These are phyloP conservation scores for Clarias fuscus DNA, from an alignment of 2,797 vertebrate genomes.

Conservation along the genomic window DNA sequence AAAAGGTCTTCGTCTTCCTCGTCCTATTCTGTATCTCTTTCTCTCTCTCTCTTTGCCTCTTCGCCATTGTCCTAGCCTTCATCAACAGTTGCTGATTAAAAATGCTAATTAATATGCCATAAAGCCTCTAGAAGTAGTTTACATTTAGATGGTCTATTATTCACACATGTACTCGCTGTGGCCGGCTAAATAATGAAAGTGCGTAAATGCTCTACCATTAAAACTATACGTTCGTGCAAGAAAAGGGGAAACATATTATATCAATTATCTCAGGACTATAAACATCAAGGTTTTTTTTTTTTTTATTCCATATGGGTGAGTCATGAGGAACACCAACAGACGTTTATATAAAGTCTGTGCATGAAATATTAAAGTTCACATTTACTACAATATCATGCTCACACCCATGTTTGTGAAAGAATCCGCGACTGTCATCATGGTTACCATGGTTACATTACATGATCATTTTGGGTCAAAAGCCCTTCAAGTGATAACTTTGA, in stretches of 20 bases:
- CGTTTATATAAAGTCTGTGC: not conserved
- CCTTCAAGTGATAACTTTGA: slow-evolving; percentile 33
- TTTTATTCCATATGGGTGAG: slow-evolving; percentile 6
- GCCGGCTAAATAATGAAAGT: slow-evolving; percentile 68
- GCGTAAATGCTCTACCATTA: slow-evolving; percentile 66
- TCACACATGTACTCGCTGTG: slow-evolving; percentile 80
- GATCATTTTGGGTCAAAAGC: slow-evolving; percentile 50
- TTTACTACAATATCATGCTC: slow-evolving; percentile 1
- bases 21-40: slow-evolving; percentile 18
- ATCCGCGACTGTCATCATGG: slow-evolving; percentile 43
- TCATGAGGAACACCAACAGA: slow-evolving; percentile 16
- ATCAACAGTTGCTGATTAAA: slow-evolving; percentile 86
- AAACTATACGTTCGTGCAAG: slow-evolving; percentile 30
- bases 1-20: slow-evolving; percentile 3
- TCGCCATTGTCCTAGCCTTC: slow-evolving; percentile 78
- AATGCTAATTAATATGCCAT: slow-evolving; percentile 89
- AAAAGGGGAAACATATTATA: slow-evolving; percentile 34
- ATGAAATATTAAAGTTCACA: slow-evolving; percentile 16
- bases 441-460: slow-evolving; percentile 40
- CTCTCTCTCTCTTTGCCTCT: slow-evolving; percentile 56
- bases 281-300: slow-evolving; percentile 1
- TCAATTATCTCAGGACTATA: slow-evolving; percentile 31
- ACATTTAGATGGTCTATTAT: slow-evolving; percentile 87
- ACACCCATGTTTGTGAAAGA: slow-evolving; percentile 34
- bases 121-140: slow-evolving; percentile 78